Evolutionary conservation across 2,888 invertebrate genomes (phyloP).

Genomic region (Lottia scabra): DNA sequence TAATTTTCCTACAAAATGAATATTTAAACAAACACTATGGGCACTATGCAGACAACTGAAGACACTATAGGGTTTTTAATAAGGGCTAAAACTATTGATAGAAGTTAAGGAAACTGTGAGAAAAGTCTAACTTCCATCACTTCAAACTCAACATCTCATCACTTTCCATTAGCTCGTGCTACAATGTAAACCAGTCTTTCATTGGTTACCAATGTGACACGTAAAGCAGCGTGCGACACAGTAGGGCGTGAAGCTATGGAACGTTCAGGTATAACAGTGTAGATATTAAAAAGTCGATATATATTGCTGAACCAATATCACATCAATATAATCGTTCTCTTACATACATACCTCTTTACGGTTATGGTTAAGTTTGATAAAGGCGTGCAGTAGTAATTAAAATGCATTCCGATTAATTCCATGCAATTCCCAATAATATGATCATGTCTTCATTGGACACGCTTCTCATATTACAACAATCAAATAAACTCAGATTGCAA

Average conservation of each 20-base stretch:
- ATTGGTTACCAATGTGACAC: slow-evolving; percentile 4
- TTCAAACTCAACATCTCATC: neutral
- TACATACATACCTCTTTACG: neutral
- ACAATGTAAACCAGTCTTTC: neutral
- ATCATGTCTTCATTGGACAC: too few species aligned
- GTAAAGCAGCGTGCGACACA: slow-evolving; percentile 7
- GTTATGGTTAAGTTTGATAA: neutral
- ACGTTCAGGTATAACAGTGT: slow-evolving; percentile 1
- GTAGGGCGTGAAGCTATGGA: neutral
- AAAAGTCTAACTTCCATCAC: slow-evolving; percentile 1
- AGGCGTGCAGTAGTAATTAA: too few species aligned
- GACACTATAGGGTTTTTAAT: too few species aligned
- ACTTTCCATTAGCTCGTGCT: neutral
- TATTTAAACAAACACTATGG: too few species aligned
- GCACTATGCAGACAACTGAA: too few species aligned
- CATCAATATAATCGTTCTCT: neutral
- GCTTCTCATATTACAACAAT: too few species aligned
- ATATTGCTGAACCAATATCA: neutral
- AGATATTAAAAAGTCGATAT: slow-evolving; percentile 2
- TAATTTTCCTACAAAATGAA: too few species aligned
- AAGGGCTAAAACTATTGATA: neutral
- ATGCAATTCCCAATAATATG: too few species aligned
- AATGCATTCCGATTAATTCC: too few species aligned
- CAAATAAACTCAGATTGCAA: too few species aligned
- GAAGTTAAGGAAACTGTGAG: neutral